A percentile compares a stretch with the other conserved stretches of the same genome.
phyloP scores from a whole-genome alignment of 1,140 invertebrate species.

The Mamestra configurata region DNA sequence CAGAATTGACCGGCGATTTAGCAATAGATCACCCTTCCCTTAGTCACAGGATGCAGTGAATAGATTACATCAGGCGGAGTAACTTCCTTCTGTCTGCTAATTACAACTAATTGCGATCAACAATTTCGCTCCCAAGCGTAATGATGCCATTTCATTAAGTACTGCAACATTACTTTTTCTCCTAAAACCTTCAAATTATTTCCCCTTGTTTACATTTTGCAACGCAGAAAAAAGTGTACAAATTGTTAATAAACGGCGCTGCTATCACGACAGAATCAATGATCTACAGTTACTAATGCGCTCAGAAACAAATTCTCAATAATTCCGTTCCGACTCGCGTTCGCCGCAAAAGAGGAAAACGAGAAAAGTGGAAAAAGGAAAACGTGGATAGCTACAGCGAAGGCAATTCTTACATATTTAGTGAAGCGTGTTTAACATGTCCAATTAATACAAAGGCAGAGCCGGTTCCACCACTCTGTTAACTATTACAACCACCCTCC shows the following conservation, averaged over 20 bases:
- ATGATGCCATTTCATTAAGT: background rate
- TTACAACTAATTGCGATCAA: background rate
- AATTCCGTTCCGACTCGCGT: conserved; percentile 59
- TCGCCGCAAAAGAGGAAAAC: conserved; percentile 58
- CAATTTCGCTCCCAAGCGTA: background rate
- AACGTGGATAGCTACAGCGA: conserved; percentile 62
- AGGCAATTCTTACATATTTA: conserved; percentile 73
- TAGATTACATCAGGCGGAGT: background rate
- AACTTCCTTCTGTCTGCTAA: background rate
- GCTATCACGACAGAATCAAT: conserved; percentile 49
- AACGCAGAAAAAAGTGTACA: conserved; percentile 11
- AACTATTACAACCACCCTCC: conserved; percentile 78
- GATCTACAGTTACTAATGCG: conserved; percentile 48
- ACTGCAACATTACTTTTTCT: background rate
- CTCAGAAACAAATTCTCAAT: conserved; percentile 67
- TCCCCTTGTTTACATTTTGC: background rate
- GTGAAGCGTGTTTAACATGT: conserved; percentile 81
- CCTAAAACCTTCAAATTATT: background rate
- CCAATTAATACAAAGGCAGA: conserved; percentile 80
- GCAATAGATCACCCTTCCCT: background rate
- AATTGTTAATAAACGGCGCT: conserved; percentile 34
- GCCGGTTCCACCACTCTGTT: conserved; percentile 69
- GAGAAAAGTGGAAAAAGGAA: conserved; percentile 62
- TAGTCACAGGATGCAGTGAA: background rate
- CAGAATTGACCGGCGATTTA: too few species aligned